Base-by-base conservation (phyloP, 2,113 vertebrate genomes). In the Ceyx cyanopectus region DNA sequence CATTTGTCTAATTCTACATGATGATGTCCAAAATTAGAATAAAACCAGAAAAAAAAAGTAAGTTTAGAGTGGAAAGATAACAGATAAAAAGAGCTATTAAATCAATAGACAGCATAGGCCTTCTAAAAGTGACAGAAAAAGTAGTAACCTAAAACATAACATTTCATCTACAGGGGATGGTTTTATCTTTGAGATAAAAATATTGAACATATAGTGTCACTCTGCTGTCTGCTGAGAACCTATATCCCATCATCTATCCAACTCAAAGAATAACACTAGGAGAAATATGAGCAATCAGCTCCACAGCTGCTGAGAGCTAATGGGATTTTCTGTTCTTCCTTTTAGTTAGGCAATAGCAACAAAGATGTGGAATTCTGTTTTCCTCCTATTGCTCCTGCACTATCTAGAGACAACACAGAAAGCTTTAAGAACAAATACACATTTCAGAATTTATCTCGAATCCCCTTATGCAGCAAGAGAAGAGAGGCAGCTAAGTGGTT, bases 391-490 rank as follows among this genome's bases (percentile, higher is more conserved):
- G 53, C 26, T 93, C 85, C 81, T 5, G 13, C 21, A 63, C 29
- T 66, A 74, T 82, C 65, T 79, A 79, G 53, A 93, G 50, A 95
- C 1, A 58, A 32, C 2, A 89, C 20, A 87, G 76, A 80, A 95
- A 88, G 67, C 24, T 86, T 93, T 60, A 85, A 84, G 94, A 90
- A 83, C 73, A 56, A 81, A 40, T 32, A 81, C 3, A 81, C 7
- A 22, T 67, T 90, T 75, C 81, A 53, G 85, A 66, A 74, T 86
- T 94, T 93, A 96, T 63, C 94, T 23, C 66, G 51, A 66, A 94
- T 48, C 61, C 83, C 85, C 66, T 21, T 68, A 90, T 32, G 92
- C 82, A 89, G 9, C 20, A 93, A 96, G 76, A 26, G 29, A 96
- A 94, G 83, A 96, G 68, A 92, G 27, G 51, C 61, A 79, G 37